Base-by-base conservation (phyloP, 2,113 vertebrate genomes). In the Ifrita kowaldi region DNA sequence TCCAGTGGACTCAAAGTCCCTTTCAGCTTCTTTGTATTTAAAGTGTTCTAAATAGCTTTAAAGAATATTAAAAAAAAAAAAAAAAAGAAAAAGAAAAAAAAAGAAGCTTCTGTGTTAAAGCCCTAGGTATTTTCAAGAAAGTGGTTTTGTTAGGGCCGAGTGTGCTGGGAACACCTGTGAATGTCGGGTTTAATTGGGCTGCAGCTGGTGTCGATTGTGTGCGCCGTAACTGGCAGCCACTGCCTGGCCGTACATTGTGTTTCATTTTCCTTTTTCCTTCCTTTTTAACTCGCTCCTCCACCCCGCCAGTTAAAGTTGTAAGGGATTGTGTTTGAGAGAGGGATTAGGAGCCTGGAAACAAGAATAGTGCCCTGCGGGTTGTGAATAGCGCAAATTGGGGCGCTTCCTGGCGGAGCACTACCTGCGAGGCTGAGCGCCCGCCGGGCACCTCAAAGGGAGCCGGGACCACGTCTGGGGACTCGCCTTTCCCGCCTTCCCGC, bases 161-260 rank as follows among this genome's bases (percentile, higher is more conserved):
- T 96, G 97, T 97, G 97, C 87, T 52, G 84, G 97, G 97, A 98
- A 97, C 98, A 98, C 98, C 98, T 98, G 98, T 97, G 98, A 97
- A 96, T 97, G 97, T 92, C 44, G 96, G 92, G 79, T 97, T 98
- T 98, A 97, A 98, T 97, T 97, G 97, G 97, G 97, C 97, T 97
- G 98, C 98, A 98, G 97, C 98, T 98, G 98, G 97, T 80, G 90
- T 65, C 47, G 56, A 98, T 92, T 97, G 97, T 96, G 92, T 13
- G 73, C 2, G n/a, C 74, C 39, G 84, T 87, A 93, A 77, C 97
- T 94, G 96, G 96, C 91, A 90, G 95, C 65, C 96, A 32, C 93
- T 87, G 81, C 17, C 74, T 67, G 91, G 93, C 87, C 80, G 49
- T 42, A 96, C 97, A 97, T 97, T 98, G 98, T 98, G 96, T 74